phyloP scores from a whole-genome alignment of 2,113 vertebrate species.

The Corydoras sp. region DNA sequence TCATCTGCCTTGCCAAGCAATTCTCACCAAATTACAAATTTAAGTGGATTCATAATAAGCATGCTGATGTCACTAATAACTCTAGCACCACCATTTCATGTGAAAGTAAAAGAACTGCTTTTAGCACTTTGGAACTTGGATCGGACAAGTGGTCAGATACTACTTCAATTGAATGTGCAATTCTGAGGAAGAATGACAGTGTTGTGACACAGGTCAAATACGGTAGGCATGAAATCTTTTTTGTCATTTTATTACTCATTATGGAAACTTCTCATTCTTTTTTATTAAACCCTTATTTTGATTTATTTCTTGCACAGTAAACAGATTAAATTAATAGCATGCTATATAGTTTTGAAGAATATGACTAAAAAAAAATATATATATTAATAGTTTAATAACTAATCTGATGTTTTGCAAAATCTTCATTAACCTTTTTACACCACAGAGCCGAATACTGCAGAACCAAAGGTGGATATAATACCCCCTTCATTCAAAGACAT shows the following conservation, averaged over 20 bases:
- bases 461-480: neutral
- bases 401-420: neutral
- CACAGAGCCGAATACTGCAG: neutral
- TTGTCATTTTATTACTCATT: neutral
- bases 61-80: accelerated
- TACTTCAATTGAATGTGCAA: conserved; percentile 37
- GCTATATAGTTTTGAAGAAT: no score
- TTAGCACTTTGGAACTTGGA: conserved; percentile 46
- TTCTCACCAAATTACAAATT: conserved; percentile 52
- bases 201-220: neutral
- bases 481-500: conserved; percentile 21
- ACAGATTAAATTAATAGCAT: no score
- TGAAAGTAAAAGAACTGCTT: neutral
- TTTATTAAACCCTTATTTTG: neutral
- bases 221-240: neutral
- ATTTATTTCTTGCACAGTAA: no score
- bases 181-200: neutral
- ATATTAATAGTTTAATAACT: no score
- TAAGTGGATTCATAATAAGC: conserved; percentile 48
- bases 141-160: accelerated
- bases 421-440: neutral
- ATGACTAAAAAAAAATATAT: neutral
- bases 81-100: neutral
- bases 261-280: neutral
- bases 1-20: conserved; percentile 56